A percentile compares a stretch with the other conserved stretches of the same genome.
Conservation (phyloP, 2,888 invertebrate genomes). For the Cephus spinipes region DNA sequence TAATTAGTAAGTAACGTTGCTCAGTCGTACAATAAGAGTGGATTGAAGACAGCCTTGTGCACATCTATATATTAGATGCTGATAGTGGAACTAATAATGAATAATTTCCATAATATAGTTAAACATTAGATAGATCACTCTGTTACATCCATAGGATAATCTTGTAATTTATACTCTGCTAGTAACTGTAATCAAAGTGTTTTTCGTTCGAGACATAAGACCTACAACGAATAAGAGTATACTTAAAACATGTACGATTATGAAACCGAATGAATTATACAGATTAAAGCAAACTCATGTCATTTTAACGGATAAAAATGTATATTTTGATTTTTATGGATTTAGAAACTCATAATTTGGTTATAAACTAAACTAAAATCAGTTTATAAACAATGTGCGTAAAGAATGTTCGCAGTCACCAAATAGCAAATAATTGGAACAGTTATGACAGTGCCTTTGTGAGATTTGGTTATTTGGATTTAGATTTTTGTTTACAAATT, state of each 20-base stretch:
- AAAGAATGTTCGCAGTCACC: too few species aligned
- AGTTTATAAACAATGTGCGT: too few species aligned
- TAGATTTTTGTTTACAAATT: neutral
- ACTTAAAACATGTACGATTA: neutral
- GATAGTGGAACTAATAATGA: constrained; percentile 1
- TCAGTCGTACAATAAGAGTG: neutral
- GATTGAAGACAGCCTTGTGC: neutral
- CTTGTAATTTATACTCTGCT: neutral
- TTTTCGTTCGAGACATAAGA: neutral
- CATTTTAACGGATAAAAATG: neutral
- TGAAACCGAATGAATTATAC: neutral
- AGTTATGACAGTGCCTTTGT: too few species aligned
- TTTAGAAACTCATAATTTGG: too few species aligned
- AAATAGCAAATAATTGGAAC: too few species aligned
- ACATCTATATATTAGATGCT: neutral
- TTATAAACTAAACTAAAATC: too few species aligned
- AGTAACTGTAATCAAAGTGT: neutral
- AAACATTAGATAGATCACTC: neutral
- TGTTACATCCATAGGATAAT: neutral
- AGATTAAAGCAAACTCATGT: neutral
- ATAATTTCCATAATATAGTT: neutral
- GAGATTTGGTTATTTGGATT: neutral
- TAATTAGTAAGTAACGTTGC: neutral
- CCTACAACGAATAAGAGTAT: too few species aligned
- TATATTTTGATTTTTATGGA: neutral